Evolutionary conservation across 2,797 vertebrate species (phyloP).

Genomic region (Molossus alvarezi): DNA sequence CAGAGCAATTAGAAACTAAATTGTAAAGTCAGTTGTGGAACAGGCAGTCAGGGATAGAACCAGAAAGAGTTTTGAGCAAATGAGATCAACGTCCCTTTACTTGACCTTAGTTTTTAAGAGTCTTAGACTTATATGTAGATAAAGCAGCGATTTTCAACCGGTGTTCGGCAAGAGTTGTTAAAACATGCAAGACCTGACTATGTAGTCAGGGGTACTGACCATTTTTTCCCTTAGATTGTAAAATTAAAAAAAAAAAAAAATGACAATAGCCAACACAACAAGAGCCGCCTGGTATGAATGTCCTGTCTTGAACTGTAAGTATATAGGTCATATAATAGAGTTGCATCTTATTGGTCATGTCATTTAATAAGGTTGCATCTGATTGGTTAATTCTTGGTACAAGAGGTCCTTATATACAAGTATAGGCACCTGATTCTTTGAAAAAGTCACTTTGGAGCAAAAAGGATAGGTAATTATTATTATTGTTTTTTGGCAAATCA

Average conservation of each 20-base stretch:
- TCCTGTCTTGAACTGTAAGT: not conserved
- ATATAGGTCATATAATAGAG: not conserved
- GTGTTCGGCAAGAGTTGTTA: not conserved
- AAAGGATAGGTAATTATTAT: not conserved
- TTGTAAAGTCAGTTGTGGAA: conserved; percentile 12
- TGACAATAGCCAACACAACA: not conserved
- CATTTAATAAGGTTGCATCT: not conserved
- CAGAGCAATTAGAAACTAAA: conserved; percentile 65
- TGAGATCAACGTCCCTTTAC: not conserved
- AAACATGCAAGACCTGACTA: not conserved
- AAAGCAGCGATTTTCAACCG: not conserved
- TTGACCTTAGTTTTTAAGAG: not conserved
- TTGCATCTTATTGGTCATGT: not conserved
- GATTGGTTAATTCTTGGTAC: not conserved
- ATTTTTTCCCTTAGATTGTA: not conserved
- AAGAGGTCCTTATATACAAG: not conserved
- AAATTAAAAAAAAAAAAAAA: not conserved
- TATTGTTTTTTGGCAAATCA: not conserved
- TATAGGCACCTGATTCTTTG: not conserved
- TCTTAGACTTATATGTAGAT: not conserved
- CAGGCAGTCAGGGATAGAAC: not conserved
- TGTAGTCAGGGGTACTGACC: not conserved
- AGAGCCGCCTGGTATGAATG: not conserved
- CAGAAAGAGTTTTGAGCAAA: conserved; percentile 3
- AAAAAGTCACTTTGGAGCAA: not conserved